Evolutionary conservation across 2,113 vertebrate genomes (phyloP), one percentile per base, ranked within the genome.

Genomic region (Chauna torquata): DNA sequence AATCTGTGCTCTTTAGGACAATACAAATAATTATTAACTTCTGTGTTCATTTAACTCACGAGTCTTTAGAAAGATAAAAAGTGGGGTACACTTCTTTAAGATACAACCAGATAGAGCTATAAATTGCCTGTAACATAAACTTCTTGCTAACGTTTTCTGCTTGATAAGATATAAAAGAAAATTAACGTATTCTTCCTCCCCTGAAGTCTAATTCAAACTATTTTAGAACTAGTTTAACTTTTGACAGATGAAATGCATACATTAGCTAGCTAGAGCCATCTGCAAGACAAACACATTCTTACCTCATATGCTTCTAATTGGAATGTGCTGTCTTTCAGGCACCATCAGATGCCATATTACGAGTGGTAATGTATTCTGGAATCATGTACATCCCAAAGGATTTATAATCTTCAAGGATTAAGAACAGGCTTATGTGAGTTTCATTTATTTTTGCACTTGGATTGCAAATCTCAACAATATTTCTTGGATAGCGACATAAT

Each of bases 221-320:
- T 87, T 94, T 86, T 62, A 94, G 78, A 84, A 95, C 49, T 50
- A 83, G 50, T 81, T 95, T 88, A 90, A 93, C 45, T 94, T 88
- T 76, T 95, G 86, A 79, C 85, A 96, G 88, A 40, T 90, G 86
- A 95, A 97, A 94, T 83, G 93, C 86, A 93, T 93, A 86, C 59
- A 95, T 94, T 90, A 95, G 40, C 72, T 59, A 71, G 64, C 55
- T 77, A 87, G 20, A 94, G 42, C 92, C 91, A 97, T 94, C 88
- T 96, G 89, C 78, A 95, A 95, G 85, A 91, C 89, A 95, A 92
- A 81, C 32, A 83, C 59, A 30, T 78, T 96, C 47, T 84, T 95
- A 86, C 36, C 34, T 93, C 61, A 16, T 44, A 70, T 71, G 72
- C 70, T 93, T 93, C 62, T 88, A 90, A 88, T 59, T 83, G 61